Evolutionary conservation across 2,888 invertebrate genomes (phyloP), one percentile per base, ranked within the genome.

Genomic region (Plagodis dolabraria): DNA sequence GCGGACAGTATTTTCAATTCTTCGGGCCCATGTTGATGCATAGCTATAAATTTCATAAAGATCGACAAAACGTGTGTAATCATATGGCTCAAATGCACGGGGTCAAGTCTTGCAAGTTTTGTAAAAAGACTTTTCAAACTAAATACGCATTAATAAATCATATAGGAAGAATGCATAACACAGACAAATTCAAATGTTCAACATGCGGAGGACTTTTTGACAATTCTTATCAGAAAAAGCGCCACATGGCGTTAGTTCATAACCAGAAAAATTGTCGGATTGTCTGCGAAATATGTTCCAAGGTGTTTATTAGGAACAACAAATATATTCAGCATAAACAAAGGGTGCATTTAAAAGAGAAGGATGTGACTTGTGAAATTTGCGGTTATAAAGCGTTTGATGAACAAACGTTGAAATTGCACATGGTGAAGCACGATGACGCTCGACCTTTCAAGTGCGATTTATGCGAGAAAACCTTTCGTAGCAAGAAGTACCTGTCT

Each of bases 261-360:
- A 36, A 36, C 12, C 11, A 8, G 0, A 36, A 36, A 8, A 0
- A 8, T 5, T 36, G 8, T 11, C 47, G 36, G 73, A 60, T 75
- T 52, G 79, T 81, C 8, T 92, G 91, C 52, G 79, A 77, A n/a
- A 60, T 79, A 2, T 90, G 90, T 54, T 58, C 68, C 0, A 76
- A 72, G 42, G 69, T 77, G 5, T 82, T 78, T 10, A 70, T 71
- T 0, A 62, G 67, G 6, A 74, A 73, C 6, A 73, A 56, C 44
- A 74, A 72, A 5, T 68, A 70, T 7, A 58, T 71, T 0, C 60
- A 73, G 5, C 86, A 86, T 54, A 76, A 79, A 2, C 61, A 69
- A 0, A 67, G 78, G 2, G 75, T 74, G 0, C 84, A 83, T 67
- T 67, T 71, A 7, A 47, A 36, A 11, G 8, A 36, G 36, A 47